Evolutionary conservation across 2,888 invertebrate species (phyloP), one percentile per base, ranked within the genome.

Genomic region (Empis stercorea): DNA sequence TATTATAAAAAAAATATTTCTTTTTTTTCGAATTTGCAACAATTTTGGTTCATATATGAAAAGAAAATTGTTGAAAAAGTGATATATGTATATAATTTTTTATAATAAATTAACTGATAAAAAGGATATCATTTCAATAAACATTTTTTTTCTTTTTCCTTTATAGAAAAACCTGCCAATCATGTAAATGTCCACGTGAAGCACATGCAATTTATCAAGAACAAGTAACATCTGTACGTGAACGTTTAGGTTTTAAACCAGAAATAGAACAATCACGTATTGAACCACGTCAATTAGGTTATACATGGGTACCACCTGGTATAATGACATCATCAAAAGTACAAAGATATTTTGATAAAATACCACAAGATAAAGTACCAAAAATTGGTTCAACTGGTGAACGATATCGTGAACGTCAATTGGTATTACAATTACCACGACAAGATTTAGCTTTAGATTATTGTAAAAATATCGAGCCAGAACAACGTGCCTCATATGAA

Each of bases 391-490:
- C 83, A n/a, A 75, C 79, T 39, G 92, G 91, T 4, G 89, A 89
- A 66, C 78, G 81, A 54, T 78, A 84, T 65, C 74, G 91, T 44
- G 85, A 85, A 61, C 79, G 82, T 58, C 86, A 89, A 62, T 73
- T 97, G 59, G 83, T 89, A 54, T 75, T 79, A 52, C 96, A 97
- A 72, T 74, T 97, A 61, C 97, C 97, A 37, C 87, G 87, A 66
- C 94, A 95, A 72, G 97, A 97, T 67, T 77, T 96, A 49, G 86
- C 92, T 10, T 73, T 88, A 57, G 81, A 84, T 46, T 92, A 93
- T 65, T 94, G 94, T 70, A 81, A 83, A 62, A 86, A 91, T 66
- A 76, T 96, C 49, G 86, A 87, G 54, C 58, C 81, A 15, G 77
- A 79, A 60, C 81, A 87, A 63, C 77, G 79, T 61, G 79, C 81